Percentiles rank a stretch among this genome's conserved stretches.
These are phyloP conservation scores for Trileptium ribeirensis DNA, from an alignment of 2,888 invertebrate genomes.

Conservation along the genomic window DNA sequence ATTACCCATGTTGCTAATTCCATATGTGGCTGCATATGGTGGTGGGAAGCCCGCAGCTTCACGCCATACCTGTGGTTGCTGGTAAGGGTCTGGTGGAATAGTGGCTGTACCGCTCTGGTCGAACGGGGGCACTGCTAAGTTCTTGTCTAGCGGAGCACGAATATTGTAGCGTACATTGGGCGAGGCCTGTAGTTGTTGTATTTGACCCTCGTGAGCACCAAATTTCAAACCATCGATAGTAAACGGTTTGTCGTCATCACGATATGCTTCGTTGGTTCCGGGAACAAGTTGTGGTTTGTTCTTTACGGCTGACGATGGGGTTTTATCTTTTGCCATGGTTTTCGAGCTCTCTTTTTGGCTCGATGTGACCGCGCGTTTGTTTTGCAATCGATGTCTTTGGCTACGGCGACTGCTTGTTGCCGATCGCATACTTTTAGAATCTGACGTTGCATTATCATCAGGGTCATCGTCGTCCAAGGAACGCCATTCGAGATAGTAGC, in stretches of 20 bases:
- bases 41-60: background rate
- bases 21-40: background rate
- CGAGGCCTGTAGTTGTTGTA: too few species aligned
- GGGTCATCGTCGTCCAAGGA: background rate
- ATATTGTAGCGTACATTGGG: background rate
- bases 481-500: conserved; percentile 10
- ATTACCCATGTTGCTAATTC: background rate
- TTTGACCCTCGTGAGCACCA: background rate
- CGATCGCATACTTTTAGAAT: background rate
- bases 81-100: background rate
- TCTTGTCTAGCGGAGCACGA: background rate
- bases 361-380: background rate
- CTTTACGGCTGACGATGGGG: background rate
- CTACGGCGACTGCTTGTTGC: background rate
- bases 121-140: background rate
- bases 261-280: background rate
- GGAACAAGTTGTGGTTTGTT: background rate
- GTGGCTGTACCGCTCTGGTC: background rate
- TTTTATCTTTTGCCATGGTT: background rate
- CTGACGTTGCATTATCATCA: background rate
- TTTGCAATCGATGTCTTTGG: too few species aligned
- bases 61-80: background rate
- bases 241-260: background rate
- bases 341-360: background rate
- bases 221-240: background rate